Evolutionary conservation across 1,140 invertebrate species (phyloP).

Genomic region (Riptortus pedestris): DNA sequence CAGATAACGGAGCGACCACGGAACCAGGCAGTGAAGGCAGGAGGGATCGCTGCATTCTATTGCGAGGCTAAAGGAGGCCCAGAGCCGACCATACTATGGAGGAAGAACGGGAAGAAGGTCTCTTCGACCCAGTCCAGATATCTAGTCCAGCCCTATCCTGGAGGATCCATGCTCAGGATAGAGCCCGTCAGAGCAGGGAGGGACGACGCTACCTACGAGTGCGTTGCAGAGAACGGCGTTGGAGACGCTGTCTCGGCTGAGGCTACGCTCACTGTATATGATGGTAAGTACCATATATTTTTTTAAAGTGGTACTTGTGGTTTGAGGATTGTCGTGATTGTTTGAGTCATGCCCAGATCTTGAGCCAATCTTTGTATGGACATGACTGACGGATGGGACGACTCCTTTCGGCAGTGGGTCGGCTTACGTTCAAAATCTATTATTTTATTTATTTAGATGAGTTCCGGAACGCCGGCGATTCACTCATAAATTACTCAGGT

Average conservation of each 20-base stretch:
- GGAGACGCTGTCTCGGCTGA: slow-evolving; percentile 84
- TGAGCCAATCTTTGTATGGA: too few species aligned
- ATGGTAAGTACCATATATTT: slow-evolving; percentile 53
- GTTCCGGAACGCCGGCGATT: too few species aligned
- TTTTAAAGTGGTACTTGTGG: too few species aligned
- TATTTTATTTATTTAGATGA: too few species aligned
- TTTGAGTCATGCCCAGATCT: background rate
- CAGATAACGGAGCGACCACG: slow-evolving; percentile 75
- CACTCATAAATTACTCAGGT: too few species aligned
- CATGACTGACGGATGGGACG: too few species aligned
- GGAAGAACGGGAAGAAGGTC: slow-evolving; percentile 77
- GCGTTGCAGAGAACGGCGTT: slow-evolving; percentile 90
- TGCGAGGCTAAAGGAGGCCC: slow-evolving; percentile 88
- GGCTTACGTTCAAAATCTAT: too few species aligned
- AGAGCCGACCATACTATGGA: slow-evolving; percentile 75
- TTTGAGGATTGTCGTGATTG: background rate
- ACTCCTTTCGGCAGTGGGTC: too few species aligned
- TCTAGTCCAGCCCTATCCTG: slow-evolving; percentile 51
- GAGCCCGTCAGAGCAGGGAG: slow-evolving; percentile 72
- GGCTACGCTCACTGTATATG: slow-evolving; percentile 75
- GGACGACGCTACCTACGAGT: slow-evolving; percentile 87
- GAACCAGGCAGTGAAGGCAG: slow-evolving; percentile 76
- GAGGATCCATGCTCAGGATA: slow-evolving; percentile 74
- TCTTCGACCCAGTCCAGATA: slow-evolving; percentile 63
- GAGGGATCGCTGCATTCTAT: slow-evolving; percentile 88